Base-by-base conservation (phyloP, 2,113 vertebrate genomes). In the Urocolius indicus region DNA sequence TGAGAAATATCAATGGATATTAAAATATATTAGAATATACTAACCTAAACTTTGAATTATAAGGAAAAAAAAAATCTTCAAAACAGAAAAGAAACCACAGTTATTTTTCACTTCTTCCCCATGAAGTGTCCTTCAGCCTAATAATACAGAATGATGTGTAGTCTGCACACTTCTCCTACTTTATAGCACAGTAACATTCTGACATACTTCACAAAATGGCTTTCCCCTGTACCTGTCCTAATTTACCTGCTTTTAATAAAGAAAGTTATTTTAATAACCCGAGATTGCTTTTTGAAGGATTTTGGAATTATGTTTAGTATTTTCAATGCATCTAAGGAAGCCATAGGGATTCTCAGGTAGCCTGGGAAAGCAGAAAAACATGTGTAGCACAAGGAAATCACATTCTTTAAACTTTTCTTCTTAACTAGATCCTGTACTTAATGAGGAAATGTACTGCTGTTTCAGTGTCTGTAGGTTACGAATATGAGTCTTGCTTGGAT, bases 391-490 rank as follows among this genome's bases (percentile, higher is more conserved):
- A 80, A 83, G 17, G 38, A 59, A 81, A 57, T 84, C 4, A 36
- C 17, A 13, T 61, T 84, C 14, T 90, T 86, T 81, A 74, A 65
- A 77, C 19, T 86, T 45, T 55, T 69, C 48, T 78, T 90, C 49
- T 87, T 32, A 82, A 73, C 1, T 4, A 66, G 61, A 21, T 83
- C 19, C 48, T 65, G 5, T 78, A 18, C 14, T 78, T 43, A 92
- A 73, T 22, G 41, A 68, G 66, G 43, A 69, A 67, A 76, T 83
- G 27, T 96, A 26, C 82, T 97, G 79, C 90, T 20, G 24, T 98
- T 98, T 80, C 97, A 99, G 99, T 99, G 94, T 99, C 99, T 32
- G 99, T 99, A 89, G 99, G 99, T 14, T 99, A 99, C 13, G 99
- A 99, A 89, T 99, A 99, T 45, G 99, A 99, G 97, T 99, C 99